Evolutionary conservation across 2,797 vertebrate species (phyloP).

Genomic region (Sciurus carolinensis): DNA sequence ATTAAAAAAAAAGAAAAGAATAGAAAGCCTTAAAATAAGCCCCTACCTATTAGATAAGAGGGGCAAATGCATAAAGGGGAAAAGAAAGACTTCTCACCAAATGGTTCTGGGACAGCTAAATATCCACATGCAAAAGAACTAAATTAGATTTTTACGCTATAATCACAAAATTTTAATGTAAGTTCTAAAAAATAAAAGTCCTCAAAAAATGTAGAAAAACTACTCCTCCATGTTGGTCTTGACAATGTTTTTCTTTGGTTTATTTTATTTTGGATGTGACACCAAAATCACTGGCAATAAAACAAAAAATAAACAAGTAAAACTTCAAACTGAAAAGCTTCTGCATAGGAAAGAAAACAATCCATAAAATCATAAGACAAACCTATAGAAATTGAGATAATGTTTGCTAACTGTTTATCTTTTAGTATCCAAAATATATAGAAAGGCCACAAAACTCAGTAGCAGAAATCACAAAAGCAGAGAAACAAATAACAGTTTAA

Average conservation of each 20-base stretch:
- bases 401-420: background rate
- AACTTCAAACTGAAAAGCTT: background rate
- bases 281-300: background rate
- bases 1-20: background rate
- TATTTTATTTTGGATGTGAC: background rate
- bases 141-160: too few relatives aligned
- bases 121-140: background rate
- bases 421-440: too few relatives aligned
- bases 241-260: background rate
- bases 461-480: too few relatives aligned
- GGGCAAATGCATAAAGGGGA: background rate
- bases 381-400: background rate
- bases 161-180: background rate
- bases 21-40: background rate
- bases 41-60: background rate
- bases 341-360: background rate
- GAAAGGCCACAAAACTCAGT: too few relatives aligned
- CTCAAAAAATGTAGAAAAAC: background rate
- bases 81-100: too few relatives aligned
- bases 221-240: background rate
- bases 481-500: too few relatives aligned
- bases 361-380: background rate
- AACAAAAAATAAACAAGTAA: background rate
- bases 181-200: background rate
- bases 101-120: background rate